Evolutionary conservation across 2,888 invertebrate genomes (phyloP).

Genomic region (Ophraella communa): DNA sequence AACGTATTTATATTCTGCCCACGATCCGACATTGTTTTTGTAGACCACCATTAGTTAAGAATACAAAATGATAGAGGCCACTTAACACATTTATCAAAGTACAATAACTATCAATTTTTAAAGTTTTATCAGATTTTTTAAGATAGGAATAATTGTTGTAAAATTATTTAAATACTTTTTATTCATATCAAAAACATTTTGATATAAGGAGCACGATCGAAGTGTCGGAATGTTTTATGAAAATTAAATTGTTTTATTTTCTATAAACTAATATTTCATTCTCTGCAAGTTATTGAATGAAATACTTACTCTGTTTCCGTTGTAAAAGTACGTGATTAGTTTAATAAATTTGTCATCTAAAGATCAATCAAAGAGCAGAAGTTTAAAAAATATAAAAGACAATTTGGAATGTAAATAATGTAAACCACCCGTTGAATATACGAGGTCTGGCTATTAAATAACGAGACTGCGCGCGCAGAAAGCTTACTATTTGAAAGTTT

Average conservation of each 20-base stretch:
- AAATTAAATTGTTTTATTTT: background rate
- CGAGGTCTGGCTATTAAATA: too few relatives aligned
- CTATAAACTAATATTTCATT: background rate
- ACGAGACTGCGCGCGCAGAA: too few relatives aligned
- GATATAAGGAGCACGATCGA: background rate
- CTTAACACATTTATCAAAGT: background rate
- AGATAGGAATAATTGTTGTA: too few relatives aligned
- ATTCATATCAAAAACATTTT: too few relatives aligned
- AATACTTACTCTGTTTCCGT: background rate
- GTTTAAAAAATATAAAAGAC: too few relatives aligned
- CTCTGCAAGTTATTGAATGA: background rate
- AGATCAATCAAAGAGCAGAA: too few relatives aligned
- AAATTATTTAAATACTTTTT: too few relatives aligned
- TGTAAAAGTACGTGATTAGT: background rate
- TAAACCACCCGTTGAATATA: too few relatives aligned
- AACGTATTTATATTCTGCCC: conserved; percentile 17
- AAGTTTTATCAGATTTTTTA: too few relatives aligned
- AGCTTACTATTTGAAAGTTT: too few relatives aligned
- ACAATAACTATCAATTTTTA: background rate
- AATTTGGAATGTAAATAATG: too few relatives aligned
- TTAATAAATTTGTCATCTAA: background rate
- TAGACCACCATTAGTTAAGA: background rate
- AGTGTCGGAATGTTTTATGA: background rate
- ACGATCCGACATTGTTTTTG: conserved; percentile 4
- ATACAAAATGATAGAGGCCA: background rate